Percentiles rank a stretch among this genome's conserved stretches.
Evolutionary conservation across 2,113 vertebrate genomes (phyloP).

Genomic region (Gopherus evgoodei): DNA sequence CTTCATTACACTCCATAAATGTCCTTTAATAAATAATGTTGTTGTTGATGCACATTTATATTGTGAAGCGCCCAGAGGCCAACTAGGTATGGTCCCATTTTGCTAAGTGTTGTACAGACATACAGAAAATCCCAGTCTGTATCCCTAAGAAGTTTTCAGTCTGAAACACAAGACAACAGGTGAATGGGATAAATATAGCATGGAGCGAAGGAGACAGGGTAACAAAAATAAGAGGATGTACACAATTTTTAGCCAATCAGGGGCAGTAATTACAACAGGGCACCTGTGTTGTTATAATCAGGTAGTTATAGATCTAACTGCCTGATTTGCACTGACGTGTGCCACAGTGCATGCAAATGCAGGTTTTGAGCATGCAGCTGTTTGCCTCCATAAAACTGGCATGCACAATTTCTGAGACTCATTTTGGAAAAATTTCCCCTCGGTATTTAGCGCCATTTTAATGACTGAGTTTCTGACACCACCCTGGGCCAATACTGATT

Average conservation of each 20-base stretch:
- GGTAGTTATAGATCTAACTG: slow-evolving; percentile 28
- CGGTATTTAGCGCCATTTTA: background rate
- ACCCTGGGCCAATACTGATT: background rate
- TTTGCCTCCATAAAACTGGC: background rate
- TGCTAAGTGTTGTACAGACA: background rate
- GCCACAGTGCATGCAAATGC: background rate
- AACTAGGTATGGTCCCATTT: background rate
- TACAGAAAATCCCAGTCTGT: background rate
- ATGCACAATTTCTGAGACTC: background rate
- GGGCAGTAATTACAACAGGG: slow-evolving; percentile 60
- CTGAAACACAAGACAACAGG: slow-evolving; percentile 4
- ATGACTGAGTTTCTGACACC: background rate
- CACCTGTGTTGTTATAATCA: slow-evolving; percentile 64
- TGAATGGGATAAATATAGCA: slow-evolving; percentile 8
- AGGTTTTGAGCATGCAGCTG: background rate
- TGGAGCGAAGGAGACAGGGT: background rate
- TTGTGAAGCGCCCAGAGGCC: background rate
- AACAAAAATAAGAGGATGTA: background rate
- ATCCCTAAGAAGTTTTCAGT: background rate
- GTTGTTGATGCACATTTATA: background rate
- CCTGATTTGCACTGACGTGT: slow-evolving; percentile 44
- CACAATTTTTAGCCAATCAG: slow-evolving; percentile 59
- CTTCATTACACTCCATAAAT: background rate
- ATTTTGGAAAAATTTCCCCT: background rate
- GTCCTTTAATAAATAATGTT: background rate